Evolutionary conservation across 2,888 invertebrate genomes (phyloP).

Genomic region (Eurytoma adleriae): DNA sequence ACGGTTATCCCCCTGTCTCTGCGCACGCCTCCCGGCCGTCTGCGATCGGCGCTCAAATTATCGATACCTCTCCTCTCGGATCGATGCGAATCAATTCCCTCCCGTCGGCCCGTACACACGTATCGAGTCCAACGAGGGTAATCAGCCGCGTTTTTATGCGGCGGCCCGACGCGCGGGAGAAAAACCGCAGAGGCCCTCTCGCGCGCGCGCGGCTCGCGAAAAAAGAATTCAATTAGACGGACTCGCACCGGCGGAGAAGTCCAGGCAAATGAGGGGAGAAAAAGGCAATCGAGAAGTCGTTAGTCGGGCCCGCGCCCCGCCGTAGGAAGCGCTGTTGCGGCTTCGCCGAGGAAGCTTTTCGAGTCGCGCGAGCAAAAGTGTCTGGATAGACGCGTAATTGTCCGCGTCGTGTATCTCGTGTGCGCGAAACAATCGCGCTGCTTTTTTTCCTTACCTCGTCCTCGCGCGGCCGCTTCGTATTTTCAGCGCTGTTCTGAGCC

Average conservation of each 20-base stretch:
- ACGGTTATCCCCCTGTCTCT: not conserved
- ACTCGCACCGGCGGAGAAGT: not conserved
- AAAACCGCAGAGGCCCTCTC: no score
- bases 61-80: conserved; percentile 19
- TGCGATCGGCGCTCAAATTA: conserved; percentile 33
- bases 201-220: not conserved
- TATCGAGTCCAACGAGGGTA: not conserved
- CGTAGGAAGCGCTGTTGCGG: conserved; percentile 4
- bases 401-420: not conserved
- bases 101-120: not conserved
- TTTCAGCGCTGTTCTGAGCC: conserved; percentile 29
- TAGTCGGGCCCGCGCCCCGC: not conserved
- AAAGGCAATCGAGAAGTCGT: conserved; percentile 24
- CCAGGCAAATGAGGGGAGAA: not conserved
- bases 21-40: not conserved
- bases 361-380: not conserved
- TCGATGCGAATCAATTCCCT: conserved; percentile 24
- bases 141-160: not conserved
- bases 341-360: not conserved
- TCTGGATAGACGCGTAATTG: conserved; percentile 26
- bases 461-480: not conserved
- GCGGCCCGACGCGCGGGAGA: no score
- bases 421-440: not conserved
- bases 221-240: conserved; percentile 19
- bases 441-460: not conserved